Base-by-base conservation (phyloP, 1,140 invertebrate species). In the Bombus sibiricus region DNA sequence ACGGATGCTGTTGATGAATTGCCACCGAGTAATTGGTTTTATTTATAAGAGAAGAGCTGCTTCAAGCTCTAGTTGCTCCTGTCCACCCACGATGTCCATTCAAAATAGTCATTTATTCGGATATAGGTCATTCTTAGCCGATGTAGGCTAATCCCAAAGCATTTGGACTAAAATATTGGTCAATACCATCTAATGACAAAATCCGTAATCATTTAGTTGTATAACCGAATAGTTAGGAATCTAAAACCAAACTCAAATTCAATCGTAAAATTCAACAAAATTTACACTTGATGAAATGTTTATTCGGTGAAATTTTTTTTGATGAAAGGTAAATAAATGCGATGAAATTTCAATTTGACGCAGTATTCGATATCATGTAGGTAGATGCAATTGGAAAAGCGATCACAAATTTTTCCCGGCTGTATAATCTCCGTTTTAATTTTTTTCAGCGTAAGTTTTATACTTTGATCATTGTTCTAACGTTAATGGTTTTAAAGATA, bases 1-100 rank as follows among this genome's bases (percentile, higher is more conserved):
- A 69, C 77, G 64, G 32, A 41, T 39, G 37, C 37, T 41, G 57
- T 62, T 77, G 75, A 77, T 77, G 75, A 77, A 77, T 77, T 77
- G 57, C 37, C 57, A 59, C 15, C 37, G 2, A 64, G 57, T 77
- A 77, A 77, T 77, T 77, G 75, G 57, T 41, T 77, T 77, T 77
- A 77, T 77, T 77, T 77, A 77, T 77, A 77, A 77, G 57, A 77
- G 37, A 75, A 34, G 9, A 25, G 6, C 28, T 12, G 57, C 9
- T 64, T n/a, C 57, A 13, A 77, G 57, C n/a, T 77, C n/a, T 37
- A 41, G 37, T 34, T 77, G 15, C 57, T 64, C 9, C 37, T 62
- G 75, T 77, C 57, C 75, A 66, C 68, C 74, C 41, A 41, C 47
- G 62, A 47, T 37, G 41, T 32, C 6, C 39, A 22, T 32, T 28